Conservation (phyloP, 2,113 vertebrate species). For the Lanius collurio region DNA sequence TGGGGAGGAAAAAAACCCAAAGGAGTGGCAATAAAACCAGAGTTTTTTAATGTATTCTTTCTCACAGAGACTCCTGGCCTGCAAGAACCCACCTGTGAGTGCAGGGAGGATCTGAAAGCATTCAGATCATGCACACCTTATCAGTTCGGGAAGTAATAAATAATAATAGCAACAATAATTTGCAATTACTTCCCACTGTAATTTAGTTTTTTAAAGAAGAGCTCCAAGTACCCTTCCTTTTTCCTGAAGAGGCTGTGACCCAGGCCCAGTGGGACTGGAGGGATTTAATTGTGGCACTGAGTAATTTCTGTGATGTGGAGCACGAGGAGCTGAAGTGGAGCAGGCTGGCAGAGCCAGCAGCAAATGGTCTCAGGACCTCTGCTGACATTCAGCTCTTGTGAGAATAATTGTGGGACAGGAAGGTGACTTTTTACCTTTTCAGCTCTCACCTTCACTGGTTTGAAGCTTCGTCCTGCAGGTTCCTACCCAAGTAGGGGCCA, state of each 20-base stretch:
- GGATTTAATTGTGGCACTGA: constrained; percentile 32
- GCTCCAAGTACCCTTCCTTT: neutral
- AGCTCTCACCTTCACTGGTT: neutral
- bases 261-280: neutral
- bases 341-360: neutral
- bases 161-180: neutral
- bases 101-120: neutral
- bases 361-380: neutral
- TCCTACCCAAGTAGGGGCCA: neutral
- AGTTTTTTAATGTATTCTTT: neutral
- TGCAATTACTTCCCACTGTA: neutral
- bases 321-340: neutral
- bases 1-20: neutral
- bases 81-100: neutral
- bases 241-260: neutral
- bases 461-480: neutral
- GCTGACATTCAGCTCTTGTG: neutral
- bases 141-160: neutral
- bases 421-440: neutral
- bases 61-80: neutral
- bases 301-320: neutral
- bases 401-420: neutral
- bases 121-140: neutral
- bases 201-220: neutral
- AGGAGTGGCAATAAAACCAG: neutral